These are phyloP conservation scores for Pyxicephalus adspersus DNA, from an alignment of 2,113 vertebrate species.

Conservation along the genomic window DNA sequence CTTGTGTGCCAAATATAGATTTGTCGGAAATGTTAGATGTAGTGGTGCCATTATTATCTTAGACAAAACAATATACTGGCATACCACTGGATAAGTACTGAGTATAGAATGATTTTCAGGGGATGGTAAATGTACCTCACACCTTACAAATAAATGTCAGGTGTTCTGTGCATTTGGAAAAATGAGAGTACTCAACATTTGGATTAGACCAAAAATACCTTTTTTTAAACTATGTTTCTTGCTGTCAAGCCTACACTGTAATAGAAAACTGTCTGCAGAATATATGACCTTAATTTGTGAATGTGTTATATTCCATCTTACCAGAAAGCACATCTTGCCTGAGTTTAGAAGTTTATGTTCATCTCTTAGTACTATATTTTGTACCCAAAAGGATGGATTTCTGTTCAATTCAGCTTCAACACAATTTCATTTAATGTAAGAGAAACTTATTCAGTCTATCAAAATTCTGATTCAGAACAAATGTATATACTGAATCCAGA, in stretches of 20 bases:
- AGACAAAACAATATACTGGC: background rate
- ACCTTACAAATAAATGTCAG: conserved; percentile 7
- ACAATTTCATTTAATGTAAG: background rate
- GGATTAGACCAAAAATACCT: background rate
- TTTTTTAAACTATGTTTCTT: background rate
- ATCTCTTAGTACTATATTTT: background rate
- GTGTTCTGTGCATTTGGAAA: background rate
- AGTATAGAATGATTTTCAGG: background rate
- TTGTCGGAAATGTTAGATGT: no score
- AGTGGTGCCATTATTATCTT: background rate
- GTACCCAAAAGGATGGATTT: background rate
- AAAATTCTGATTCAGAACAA: no score
- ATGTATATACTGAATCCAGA: no score
- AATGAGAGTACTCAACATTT: background rate
- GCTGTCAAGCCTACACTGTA: background rate
- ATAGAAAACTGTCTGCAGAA: background rate
- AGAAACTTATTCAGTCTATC: no score
- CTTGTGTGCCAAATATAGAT: no score
- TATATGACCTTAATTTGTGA: conserved; percentile 1
- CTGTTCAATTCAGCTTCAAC: background rate
- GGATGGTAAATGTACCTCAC: background rate
- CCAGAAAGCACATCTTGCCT: background rate
- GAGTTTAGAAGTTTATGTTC: background rate
- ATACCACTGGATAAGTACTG: background rate
- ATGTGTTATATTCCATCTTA: background rate